Conservation (phyloP, 1,140 invertebrate genomes). For the Sesamia nonagrioides region DNA sequence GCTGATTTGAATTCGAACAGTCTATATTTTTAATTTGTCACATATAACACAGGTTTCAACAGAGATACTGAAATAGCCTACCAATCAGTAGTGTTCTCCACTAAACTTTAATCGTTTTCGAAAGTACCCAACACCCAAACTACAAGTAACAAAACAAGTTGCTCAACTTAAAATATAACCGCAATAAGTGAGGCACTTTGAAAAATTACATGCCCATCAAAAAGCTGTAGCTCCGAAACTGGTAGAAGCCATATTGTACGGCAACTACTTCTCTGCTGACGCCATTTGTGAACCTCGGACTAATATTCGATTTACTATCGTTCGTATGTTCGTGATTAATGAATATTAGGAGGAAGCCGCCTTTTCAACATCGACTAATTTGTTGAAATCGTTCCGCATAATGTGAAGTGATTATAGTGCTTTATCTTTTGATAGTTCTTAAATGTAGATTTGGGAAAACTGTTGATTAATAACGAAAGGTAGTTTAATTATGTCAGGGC, state of each 20-base stretch:
- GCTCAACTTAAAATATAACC: constrained; percentile 45
- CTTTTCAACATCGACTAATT: constrained; percentile 43
- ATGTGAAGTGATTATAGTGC: constrained; percentile 31
- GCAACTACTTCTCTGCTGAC: constrained; percentile 33
- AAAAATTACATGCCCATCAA: constrained; percentile 58
- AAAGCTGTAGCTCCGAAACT: constrained; percentile 44
- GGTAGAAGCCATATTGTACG: constrained; percentile 53
- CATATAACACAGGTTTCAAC: neutral
- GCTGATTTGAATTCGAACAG: too few species aligned
- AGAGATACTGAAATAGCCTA: neutral
- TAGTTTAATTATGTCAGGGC: neutral
- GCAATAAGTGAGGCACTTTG: constrained; percentile 47
- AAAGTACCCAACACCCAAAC: constrained; percentile 21
- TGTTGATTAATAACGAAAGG: neutral
- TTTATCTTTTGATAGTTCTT: constrained; percentile 1
- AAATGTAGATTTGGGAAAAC: constrained; percentile 19
- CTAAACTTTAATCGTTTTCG: constrained; percentile 21
- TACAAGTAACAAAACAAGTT: constrained; percentile 23
- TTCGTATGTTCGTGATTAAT: constrained; percentile 36
- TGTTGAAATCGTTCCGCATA: constrained; percentile 18
- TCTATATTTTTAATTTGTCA: neutral
- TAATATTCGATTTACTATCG: constrained; percentile 47
- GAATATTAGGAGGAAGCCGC: constrained; percentile 32
- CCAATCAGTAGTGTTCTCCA: constrained; percentile 16
- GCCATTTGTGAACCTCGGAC: constrained; percentile 40